phyloP scores from a whole-genome alignment of 2,113 vertebrate genomes.

The Axis porcinus region DNA sequence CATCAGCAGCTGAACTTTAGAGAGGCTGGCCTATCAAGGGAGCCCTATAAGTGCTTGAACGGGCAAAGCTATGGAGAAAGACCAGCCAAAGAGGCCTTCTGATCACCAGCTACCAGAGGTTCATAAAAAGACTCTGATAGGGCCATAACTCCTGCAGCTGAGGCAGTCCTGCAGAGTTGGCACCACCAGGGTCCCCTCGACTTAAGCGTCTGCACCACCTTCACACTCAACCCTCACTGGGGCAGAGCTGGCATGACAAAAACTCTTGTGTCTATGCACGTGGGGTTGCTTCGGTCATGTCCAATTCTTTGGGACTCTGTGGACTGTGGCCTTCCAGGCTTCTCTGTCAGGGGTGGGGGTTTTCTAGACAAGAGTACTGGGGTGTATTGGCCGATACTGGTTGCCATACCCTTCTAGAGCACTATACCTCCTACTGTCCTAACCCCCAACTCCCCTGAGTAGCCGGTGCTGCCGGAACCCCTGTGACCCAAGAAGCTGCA shows the following conservation, averaged over 20 bases:
- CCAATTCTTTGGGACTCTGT: neutral
- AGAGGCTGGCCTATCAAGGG: neutral
- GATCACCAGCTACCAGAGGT: neutral
- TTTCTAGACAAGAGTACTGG: neutral
- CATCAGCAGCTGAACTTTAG: neutral
- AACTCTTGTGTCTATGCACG: neutral
- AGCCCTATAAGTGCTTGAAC: neutral
- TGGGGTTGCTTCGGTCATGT: neutral
- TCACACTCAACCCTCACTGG: neutral
- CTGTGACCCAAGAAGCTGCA: neutral
- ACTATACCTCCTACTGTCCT: neutral
- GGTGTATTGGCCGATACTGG: neutral
- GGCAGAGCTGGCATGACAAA: neutral
- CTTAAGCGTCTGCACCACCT: neutral
- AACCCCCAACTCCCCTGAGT: neutral
- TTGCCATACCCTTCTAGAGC: neutral
- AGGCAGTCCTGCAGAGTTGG: neutral
- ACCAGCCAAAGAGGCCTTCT: neutral
- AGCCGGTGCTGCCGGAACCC: neutral
- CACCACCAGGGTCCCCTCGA: neutral
- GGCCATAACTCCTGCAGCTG: neutral
- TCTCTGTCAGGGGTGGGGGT: neutral
- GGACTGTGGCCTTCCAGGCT: neutral
- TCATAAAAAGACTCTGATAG: neutral
- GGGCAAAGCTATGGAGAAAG: neutral